These are phyloP conservation scores for Papilio gigon DNA, from an alignment of 2,888 invertebrate genomes.

Conservation along the genomic window DNA sequence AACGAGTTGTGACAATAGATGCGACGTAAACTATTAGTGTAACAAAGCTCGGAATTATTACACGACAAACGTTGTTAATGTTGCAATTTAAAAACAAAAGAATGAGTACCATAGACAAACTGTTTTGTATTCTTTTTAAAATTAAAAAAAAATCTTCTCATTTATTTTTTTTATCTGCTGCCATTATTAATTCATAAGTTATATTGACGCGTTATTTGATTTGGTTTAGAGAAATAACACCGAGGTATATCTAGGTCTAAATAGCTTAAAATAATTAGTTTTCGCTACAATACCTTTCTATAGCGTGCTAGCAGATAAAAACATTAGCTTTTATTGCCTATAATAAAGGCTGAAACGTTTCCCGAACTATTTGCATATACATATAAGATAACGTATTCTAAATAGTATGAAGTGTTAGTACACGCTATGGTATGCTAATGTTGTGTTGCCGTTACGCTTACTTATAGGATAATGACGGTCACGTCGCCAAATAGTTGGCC, in stretches of 20 bases:
- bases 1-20: not conserved
- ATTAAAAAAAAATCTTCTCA: not conserved
- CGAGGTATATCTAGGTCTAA: too few relatives aligned
- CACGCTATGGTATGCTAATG: constrained; percentile 12
- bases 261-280: not conserved
- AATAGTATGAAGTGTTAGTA: constrained; percentile 10
- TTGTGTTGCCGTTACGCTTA: not conserved
- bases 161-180: too few relatives aligned
- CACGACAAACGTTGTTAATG: not conserved
- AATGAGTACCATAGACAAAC: not conserved
- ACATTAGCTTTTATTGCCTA: constrained; percentile 21
- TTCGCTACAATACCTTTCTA: not conserved
- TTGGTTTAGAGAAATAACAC: too few relatives aligned
- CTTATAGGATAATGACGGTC: not conserved
- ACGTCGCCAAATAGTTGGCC: not conserved
- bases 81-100: not conserved
- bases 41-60: not conserved
- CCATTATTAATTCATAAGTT: too few relatives aligned
- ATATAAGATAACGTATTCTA: constrained; percentile 19
- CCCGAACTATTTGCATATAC: constrained; percentile 12
- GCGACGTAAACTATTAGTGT: not conserved
- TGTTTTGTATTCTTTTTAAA: not conserved
- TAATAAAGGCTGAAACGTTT: constrained; percentile 25
- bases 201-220: too few relatives aligned
- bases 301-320: constrained; percentile 13